Percentiles rank a stretch among this genome's conserved stretches.
These are phyloP conservation scores for Campylomormyrus numenius DNA, from an alignment of 2,113 vertebrate species.

Conservation along the genomic window DNA sequence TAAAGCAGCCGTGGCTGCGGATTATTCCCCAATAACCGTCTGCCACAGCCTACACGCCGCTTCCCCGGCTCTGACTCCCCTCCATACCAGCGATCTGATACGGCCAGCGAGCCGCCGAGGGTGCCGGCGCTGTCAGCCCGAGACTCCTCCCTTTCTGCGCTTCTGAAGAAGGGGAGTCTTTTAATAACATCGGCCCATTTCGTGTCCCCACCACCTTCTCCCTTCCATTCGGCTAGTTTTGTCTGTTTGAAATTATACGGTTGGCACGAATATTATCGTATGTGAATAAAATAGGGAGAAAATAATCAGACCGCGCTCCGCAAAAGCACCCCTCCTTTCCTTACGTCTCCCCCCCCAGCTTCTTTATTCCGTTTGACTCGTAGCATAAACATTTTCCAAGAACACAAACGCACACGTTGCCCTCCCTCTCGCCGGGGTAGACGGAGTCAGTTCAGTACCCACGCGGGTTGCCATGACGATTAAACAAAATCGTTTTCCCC, in stretches of 20 bases:
- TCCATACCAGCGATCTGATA: neutral
- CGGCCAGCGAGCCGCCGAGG: neutral
- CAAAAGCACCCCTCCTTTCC: neutral
- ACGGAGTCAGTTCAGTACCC: slow-evolving; percentile 5
- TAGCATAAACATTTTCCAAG: neutral
- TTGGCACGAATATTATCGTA: neutral
- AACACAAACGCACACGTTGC: slow-evolving; percentile 8
- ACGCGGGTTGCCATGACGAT: slow-evolving; percentile 28
- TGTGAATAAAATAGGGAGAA: neutral
- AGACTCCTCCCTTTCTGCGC: slow-evolving; percentile 5
- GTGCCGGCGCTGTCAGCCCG: neutral
- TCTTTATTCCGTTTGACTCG: neutral
- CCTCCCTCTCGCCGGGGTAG: neutral
- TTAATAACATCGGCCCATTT: slow-evolving; percentile 6
- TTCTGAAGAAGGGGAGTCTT: slow-evolving; percentile 1
- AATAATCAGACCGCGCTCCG: neutral
- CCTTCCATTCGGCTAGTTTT: neutral
- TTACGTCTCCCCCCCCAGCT: slow-evolving; percentile 2
- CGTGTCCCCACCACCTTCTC: neutral
- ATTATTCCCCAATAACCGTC: neutral
- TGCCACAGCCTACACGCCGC: neutral
- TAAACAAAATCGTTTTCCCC: slow-evolving; percentile 17
- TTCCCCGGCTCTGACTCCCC: neutral
- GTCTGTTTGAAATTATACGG: neutral
- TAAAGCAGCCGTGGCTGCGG: neutral